Evolutionary conservation across 2,888 invertebrate genomes (phyloP).

Genomic region (Lamellibrachia satsuma): DNA sequence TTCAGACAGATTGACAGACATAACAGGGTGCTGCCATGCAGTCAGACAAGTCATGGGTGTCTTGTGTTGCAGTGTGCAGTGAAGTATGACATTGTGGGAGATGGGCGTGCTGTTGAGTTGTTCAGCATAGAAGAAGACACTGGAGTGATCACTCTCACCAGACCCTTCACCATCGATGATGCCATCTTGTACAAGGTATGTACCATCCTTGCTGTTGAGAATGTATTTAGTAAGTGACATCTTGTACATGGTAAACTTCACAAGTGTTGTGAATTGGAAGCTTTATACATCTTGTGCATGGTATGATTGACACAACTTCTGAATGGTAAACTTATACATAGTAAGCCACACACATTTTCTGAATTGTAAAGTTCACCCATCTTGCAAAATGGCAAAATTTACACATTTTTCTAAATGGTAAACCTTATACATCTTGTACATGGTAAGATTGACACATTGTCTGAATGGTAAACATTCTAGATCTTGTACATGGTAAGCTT

Average conservation of each 20-base stretch:
- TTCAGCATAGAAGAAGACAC: slow-evolving; percentile 49
- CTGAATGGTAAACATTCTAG: not conserved
- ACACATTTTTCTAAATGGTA: not conserved
- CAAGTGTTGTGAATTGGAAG: not conserved
- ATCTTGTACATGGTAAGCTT: not conserved
- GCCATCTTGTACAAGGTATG: slow-evolving; percentile 30
- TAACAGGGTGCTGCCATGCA: not conserved
- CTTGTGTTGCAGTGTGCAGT: slow-evolving; percentile 47
- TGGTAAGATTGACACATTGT: no score
- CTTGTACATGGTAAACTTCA: not conserved
- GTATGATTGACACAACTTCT: not conserved
- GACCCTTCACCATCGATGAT: slow-evolving; percentile 31
- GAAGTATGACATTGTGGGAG: slow-evolving; percentile 54
- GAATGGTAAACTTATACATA: not conserved
- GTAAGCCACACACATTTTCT: no score
- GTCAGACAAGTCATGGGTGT: not conserved
- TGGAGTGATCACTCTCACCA: slow-evolving; percentile 48
- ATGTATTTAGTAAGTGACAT: not conserved
- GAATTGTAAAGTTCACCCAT: no score
- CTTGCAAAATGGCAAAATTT: not conserved
- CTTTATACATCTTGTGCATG: not conserved
- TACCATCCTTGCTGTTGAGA: not conserved
- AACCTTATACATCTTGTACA: not conserved
- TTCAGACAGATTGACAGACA: no score
- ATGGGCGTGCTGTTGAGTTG: slow-evolving; percentile 46